Evolutionary conservation across 2,797 vertebrate species (phyloP).

Genomic region (Bufotes viridis): DNA sequence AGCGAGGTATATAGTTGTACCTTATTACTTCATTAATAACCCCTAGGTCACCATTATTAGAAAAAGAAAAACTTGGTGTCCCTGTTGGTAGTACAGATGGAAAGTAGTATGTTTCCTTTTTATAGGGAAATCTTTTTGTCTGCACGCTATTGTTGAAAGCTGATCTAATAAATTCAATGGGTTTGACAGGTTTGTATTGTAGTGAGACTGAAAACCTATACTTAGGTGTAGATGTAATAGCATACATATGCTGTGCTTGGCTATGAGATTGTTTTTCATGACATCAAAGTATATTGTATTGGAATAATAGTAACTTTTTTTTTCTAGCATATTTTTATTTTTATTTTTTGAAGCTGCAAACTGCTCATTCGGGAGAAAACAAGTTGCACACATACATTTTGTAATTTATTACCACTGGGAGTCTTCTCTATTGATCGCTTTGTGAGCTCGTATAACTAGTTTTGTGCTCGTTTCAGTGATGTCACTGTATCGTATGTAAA

Average conservation of each 20-base stretch:
- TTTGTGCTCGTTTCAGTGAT: background rate
- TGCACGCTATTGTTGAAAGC: background rate
- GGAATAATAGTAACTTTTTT: background rate
- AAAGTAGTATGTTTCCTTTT: background rate
- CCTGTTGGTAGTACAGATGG: background rate
- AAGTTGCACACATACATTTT: background rate
- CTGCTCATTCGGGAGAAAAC: background rate
- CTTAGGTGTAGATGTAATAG: constrained; percentile 26
- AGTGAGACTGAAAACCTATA: constrained; percentile 27
- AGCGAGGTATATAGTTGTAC: background rate
- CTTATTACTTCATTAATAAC: background rate
- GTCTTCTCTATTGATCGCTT: background rate
- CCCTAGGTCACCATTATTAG: background rate
- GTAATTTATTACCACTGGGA: background rate
- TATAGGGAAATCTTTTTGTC: background rate
- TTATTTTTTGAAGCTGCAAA: background rate
- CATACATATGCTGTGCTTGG: background rate
- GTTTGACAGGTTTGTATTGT: constrained; percentile 24
- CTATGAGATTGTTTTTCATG: constrained; percentile 17
- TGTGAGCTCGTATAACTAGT: constrained; percentile 22
- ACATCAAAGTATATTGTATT: constrained; percentile 27
- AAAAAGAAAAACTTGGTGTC: background rate
- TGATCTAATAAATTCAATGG: background rate
- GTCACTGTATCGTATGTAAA: background rate
- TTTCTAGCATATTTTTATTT: background rate